Evolutionary conservation across 2,888 invertebrate species (phyloP), one percentile per base, ranked within the genome.

Genomic region (Blastobasis adustella): DNA sequence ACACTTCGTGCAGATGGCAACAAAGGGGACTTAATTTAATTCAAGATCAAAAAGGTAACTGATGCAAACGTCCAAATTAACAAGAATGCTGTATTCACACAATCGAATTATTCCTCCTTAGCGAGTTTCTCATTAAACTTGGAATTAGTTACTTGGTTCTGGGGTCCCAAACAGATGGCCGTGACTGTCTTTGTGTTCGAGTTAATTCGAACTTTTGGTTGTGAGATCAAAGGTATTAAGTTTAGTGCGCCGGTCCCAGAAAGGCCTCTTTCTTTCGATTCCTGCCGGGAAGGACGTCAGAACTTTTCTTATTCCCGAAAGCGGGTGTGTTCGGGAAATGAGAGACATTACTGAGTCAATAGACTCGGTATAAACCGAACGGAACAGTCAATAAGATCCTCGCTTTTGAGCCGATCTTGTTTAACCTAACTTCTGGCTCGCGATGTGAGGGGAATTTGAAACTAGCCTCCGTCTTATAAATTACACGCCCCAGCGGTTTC

Each of bases 301-400:
- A 82, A 86, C 81, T 86, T 87, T 86, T 82, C 84, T 82, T 83
- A 82, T 84, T 81, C 76, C 73, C 71, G 68, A 73, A 73, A 78
- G 77, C 78, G 76, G 77, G 76, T 74, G 61, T 65, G 72, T 82
- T 82, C 77, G 78, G 81, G 84, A 85, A 86, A 85, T 83, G 82
- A 82, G 79, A 73, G 79, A 82, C 82, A 84, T 86, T 85, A 86
- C 79, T 58, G 78, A 83, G 82, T 84, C 83, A 83, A 85, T 84
- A 82, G 83, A 77, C 71, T 74, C 69, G 73, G 74, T 73, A 73
- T 72, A 73, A 76, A 70, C 77, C 62, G 77, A 74, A 76, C 69
- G 71, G 76, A 73, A 76, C 78, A 79, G 77, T 79, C 81, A 79
- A 81, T 82, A 78, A 76, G 80, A 73, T 69, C 70, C 74, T 67